Evolutionary conservation across 1,140 invertebrate genomes (phyloP).

Genomic region (Vanessa tameamea): DNA sequence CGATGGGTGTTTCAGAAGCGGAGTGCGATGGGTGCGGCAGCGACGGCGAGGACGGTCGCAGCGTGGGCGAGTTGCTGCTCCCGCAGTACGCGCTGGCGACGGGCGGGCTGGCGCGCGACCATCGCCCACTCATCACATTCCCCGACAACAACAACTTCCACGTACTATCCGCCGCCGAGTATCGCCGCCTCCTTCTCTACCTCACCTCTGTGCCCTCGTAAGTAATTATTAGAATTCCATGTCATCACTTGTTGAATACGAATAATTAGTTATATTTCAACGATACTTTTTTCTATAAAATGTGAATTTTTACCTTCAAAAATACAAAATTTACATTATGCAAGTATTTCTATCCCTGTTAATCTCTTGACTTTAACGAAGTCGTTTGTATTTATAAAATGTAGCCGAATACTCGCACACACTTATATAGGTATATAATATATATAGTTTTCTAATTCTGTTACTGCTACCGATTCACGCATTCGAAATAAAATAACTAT

Average conservation of each 20-base stretch:
- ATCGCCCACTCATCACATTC: conserved; percentile 95
- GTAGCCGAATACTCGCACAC: too few relatives aligned
- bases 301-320: too few relatives aligned
- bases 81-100: conserved; percentile 94
- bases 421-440: too few relatives aligned
- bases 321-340: too few relatives aligned
- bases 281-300: not conserved
- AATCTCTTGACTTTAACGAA: too few relatives aligned
- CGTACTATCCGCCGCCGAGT: conserved; percentile 91
- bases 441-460: too few relatives aligned
- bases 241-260: not conserved
- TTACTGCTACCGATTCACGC: too few relatives aligned
- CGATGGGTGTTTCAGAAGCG: conserved; percentile 65
- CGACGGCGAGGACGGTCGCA: conserved; percentile 68
- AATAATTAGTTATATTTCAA: not conserved
- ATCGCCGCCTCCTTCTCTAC: conserved; percentile 95
- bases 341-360: too few relatives aligned
- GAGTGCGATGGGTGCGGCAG: conserved; percentile 76
- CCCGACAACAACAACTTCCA: conserved; percentile 95
- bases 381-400: too few relatives aligned
- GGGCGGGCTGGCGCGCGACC: conserved; percentile 94
- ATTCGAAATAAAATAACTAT: too few relatives aligned
- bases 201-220: conserved; percentile 96
- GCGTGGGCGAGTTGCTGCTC: conserved; percentile 91
- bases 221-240: conserved; percentile 69